Evolutionary conservation across 2,113 vertebrate genomes (phyloP).

Genomic region (Leptobrachium leishanense): DNA sequence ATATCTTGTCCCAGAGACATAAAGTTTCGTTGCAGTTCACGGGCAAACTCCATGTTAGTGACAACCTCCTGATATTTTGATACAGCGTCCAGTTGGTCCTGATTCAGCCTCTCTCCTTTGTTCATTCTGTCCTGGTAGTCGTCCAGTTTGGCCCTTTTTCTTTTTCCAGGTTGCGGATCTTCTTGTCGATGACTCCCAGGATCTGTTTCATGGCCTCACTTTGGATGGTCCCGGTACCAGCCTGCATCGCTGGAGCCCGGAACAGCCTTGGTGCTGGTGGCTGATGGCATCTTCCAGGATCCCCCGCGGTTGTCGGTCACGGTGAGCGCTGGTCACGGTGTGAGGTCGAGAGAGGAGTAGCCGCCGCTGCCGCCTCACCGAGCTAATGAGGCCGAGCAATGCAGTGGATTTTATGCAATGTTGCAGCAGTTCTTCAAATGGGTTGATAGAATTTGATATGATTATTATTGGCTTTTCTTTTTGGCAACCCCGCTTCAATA

Average conservation of each 20-base stretch:
- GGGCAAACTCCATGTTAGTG: constrained; percentile 95
- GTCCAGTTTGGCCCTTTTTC: constrained; percentile 97
- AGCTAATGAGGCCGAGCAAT: constrained; percentile 47
- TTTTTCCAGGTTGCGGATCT: constrained; percentile 96
- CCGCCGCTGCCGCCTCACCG: constrained; percentile 50
- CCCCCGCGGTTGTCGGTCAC: constrained; percentile 26
- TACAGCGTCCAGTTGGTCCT: constrained; percentile 95
- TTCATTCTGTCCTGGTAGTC: constrained; percentile 91
- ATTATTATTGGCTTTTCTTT: too few species aligned
- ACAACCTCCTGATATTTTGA: constrained; percentile 91
- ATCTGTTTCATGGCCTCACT: constrained; percentile 93
- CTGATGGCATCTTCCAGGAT: constrained; percentile 83
- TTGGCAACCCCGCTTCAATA: too few species aligned
- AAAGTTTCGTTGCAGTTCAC: constrained; percentile 92
- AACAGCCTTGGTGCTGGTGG: constrained; percentile 77
- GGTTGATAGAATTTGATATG: too few species aligned
- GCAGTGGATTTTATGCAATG: too few species aligned
- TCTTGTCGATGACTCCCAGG: constrained; percentile 90
- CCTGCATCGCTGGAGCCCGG: constrained; percentile 58
- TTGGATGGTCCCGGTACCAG: constrained; percentile 70
- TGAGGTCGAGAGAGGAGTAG: constrained; percentile 22
- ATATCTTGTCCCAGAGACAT: constrained; percentile 90
- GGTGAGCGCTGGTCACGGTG: constrained; percentile 37
- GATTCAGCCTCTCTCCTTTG: constrained; percentile 90
- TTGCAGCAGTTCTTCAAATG: too few species aligned